A percentile compares a stretch with the other conserved stretches of the same genome.
Conservation (phyloP, 2,888 invertebrate genomes). For the Brachylomia viminalis region DNA sequence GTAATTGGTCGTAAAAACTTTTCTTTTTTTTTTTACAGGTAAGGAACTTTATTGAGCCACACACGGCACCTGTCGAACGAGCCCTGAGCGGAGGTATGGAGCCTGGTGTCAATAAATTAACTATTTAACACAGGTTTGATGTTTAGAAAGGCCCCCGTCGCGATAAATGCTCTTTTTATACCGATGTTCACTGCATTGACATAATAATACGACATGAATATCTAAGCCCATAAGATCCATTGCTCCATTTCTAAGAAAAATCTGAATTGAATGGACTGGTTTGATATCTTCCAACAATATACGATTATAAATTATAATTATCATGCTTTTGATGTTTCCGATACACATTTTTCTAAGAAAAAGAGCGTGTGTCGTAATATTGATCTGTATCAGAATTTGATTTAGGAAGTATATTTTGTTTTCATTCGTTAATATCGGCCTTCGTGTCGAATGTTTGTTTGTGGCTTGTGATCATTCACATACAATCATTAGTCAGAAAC, state of each 20-base stretch:
- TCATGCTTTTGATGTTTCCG: conserved; percentile 34
- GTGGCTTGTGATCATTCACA: conserved; percentile 33
- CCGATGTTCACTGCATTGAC: conserved; percentile 49
- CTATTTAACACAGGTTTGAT: conserved; percentile 68
- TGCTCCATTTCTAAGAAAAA: conserved; percentile 50
- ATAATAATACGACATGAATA: conserved; percentile 57
- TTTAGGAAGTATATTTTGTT: conserved; percentile 47
- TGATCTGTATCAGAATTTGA: conserved; percentile 42
- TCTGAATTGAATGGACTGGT: conserved; percentile 48
- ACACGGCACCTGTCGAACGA: conserved; percentile 70
- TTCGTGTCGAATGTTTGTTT: conserved; percentile 39
- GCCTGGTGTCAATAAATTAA: conserved; percentile 73
- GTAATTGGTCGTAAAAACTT: conserved; percentile 75
- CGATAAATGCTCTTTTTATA: conserved; percentile 48
- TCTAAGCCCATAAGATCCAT: conserved; percentile 26
- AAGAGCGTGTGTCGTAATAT: conserved; percentile 32
- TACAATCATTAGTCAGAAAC: conserved; percentile 49
- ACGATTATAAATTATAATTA: conserved; percentile 42
- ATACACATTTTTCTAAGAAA: conserved; percentile 26
- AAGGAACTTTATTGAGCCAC: conserved; percentile 75
- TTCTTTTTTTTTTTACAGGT: conserved; percentile 77
- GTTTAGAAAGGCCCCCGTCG: conserved; percentile 61
- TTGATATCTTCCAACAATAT: conserved; percentile 43
- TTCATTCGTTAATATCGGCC: conserved; percentile 41
- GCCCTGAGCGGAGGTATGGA: conserved; percentile 61